These are phyloP conservation scores for Linyphia triangularis DNA, from an alignment of 2,888 invertebrate species.

Conservation along the genomic window DNA sequence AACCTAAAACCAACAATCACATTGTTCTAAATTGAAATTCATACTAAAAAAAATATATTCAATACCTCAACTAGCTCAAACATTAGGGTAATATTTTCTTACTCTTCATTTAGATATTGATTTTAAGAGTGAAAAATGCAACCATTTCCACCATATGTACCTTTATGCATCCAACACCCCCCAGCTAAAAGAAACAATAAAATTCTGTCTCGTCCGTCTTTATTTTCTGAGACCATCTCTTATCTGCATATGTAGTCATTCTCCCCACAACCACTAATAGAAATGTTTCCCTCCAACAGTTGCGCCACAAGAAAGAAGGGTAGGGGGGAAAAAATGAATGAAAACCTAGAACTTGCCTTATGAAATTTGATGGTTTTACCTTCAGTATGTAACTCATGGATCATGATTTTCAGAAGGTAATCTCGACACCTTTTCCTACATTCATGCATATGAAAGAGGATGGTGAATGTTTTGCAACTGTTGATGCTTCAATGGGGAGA, in stretches of 20 bases:
- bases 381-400: slow-evolving; percentile 21
- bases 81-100: too few relatives aligned
- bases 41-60: too few relatives aligned
- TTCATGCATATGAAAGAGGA: too few relatives aligned
- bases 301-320: slow-evolving; percentile 4
- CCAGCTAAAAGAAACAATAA: slow-evolving; percentile 17
- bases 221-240: slow-evolving; percentile 14
- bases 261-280: slow-evolving; percentile 23
- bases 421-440: neutral
- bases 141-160: neutral
- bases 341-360: slow-evolving; percentile 36
- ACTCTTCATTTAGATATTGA: neutral
- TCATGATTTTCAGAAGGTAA: slow-evolving; percentile 34
- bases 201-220: slow-evolving; percentile 44
- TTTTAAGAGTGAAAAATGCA: neutral
- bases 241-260: slow-evolving; percentile 47
- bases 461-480: too few relatives aligned
- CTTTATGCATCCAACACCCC: neutral
- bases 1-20: too few relatives aligned
- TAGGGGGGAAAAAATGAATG: slow-evolving; percentile 6
- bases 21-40: too few relatives aligned
- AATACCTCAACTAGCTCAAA: too few relatives aligned
- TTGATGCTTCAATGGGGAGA: too few relatives aligned
- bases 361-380: slow-evolving; percentile 58
- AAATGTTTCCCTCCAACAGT: slow-evolving; percentile 6